Conservation (phyloP, 2,113 vertebrate genomes). For the Sorex fumeus region DNA sequence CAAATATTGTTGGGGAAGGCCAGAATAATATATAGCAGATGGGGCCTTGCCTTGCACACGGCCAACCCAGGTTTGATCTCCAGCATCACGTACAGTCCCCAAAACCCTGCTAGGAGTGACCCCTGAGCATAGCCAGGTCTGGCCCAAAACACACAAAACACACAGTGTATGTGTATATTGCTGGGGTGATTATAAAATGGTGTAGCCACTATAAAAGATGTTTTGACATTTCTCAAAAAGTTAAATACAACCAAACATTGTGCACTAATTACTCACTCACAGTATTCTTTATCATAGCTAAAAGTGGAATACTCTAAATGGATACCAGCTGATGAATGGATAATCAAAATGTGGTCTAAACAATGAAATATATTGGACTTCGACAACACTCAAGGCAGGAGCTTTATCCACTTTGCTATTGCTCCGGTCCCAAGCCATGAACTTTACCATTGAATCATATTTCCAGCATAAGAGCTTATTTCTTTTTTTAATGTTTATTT, state of each 20-base stretch:
- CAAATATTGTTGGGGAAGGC: conserved; percentile 4
- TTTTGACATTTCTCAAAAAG: background rate
- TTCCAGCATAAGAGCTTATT: too few species aligned
- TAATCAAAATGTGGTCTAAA: background rate
- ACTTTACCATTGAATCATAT: too few species aligned
- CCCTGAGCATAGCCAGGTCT: too few species aligned
- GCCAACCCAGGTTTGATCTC: too few species aligned
- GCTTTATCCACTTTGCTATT: background rate
- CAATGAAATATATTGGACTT: background rate
- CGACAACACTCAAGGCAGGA: background rate
- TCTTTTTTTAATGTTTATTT: too few species aligned
- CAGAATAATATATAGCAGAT: too few species aligned
- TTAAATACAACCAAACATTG: background rate
- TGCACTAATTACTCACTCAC: background rate
- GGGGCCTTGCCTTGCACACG: too few species aligned
- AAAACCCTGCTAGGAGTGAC: too few species aligned
- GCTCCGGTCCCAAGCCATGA: too few species aligned
- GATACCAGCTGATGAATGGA: background rate
- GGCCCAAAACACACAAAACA: too few species aligned
- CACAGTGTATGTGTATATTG: too few species aligned
- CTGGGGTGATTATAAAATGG: background rate
- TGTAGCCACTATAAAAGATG: background rate
- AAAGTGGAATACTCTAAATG: background rate
- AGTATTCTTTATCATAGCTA: background rate
- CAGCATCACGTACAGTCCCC: too few species aligned